Base-by-base conservation (phyloP, 37 sponge, comb jelly and placozoan genomes). In the Ephydatia muelleri region DNA sequence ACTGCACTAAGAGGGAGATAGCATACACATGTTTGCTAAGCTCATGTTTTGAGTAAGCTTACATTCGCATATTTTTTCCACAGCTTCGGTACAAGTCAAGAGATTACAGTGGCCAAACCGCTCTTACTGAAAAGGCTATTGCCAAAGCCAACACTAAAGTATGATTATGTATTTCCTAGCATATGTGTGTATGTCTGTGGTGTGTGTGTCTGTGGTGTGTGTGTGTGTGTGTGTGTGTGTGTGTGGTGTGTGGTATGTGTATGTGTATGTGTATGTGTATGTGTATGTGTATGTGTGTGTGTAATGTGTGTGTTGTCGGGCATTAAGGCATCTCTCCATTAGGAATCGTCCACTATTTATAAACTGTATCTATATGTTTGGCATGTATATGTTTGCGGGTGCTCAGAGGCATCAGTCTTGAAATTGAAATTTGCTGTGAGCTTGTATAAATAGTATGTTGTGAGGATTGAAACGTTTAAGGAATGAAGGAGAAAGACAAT, bases 91-190 rank as follows among this genome's bases (percentile, higher is more conserved):
- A 87, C 82, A 93, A 90, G 80, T 74, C 36, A 29, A 85, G 94
- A 75, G 91, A 94, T 68, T 94, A 86, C 36, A 84, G 57, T 25
- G 19, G 32, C 0, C 83, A 77, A 9, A 48, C 27, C 12, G 35
- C 57, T 29, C 66, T 92, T 6, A 73, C 81, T 77, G 93, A 87
- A 37, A 92, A 92, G 36, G 77, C 74, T 37, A 83, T 92, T 1
- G 32, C 37, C 5, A 92, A 90, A 76, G 83, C 75, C 35, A 90
- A 90, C 65, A 86, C 77, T 64, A 93, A 90, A 84, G 94, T 93
- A 72, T 28, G 36, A 49, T 39, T 73, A 5, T 82, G n/a, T 23
- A 31, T 43, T 25, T 23, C 83, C 73, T 32, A 32, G 21, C 11
- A 16, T 36, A 22, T 37, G 27, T 27, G 37, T 37, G 8, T 2